These are phyloP conservation scores for Ciona savignyi DNA, from an alignment of 23 tunicate species.

Conservation along the genomic window DNA sequence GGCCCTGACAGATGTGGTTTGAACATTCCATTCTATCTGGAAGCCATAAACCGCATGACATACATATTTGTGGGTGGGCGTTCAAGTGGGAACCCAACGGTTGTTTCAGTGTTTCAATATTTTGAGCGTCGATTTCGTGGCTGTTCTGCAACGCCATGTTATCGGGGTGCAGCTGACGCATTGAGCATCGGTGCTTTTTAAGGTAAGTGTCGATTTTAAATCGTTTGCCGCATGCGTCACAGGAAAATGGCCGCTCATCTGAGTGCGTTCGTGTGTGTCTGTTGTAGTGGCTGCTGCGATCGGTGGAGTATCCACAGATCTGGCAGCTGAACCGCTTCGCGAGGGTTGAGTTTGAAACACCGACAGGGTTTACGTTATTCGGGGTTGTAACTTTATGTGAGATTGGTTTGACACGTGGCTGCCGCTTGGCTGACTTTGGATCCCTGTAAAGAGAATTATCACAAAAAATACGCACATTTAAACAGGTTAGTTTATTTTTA, in stretches of 20 bases:
- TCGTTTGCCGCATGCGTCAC: constrained; percentile 58
- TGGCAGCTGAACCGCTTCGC: constrained; percentile 34
- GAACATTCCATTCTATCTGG: background rate
- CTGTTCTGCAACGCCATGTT: background rate
- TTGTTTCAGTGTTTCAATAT: background rate
- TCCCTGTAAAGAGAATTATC: background rate
- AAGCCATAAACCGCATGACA: constrained; percentile 4
- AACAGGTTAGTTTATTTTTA: too few species aligned
- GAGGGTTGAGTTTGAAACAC: background rate
- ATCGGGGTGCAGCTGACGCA: constrained; percentile 4
- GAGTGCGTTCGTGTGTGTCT: constrained; percentile 56
- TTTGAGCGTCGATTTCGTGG: background rate
- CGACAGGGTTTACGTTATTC: too few species aligned
- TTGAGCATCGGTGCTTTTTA: constrained; percentile 51
- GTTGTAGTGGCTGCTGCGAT: constrained; percentile 57
- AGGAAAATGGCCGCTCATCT: constrained; percentile 25
- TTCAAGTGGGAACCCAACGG: background rate
- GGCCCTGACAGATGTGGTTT: constrained; percentile 10
- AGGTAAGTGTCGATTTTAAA: constrained; percentile 47
- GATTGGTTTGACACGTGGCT: background rate
- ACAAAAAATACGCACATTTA: too few species aligned
- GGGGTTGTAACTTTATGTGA: too few species aligned
- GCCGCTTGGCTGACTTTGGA: background rate
- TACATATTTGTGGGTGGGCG: constrained; percentile 4
- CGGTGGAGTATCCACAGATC: constrained; percentile 71